Conservation (phyloP, 2,797 vertebrate genomes). For the Hipposideros larvatus region DNA sequence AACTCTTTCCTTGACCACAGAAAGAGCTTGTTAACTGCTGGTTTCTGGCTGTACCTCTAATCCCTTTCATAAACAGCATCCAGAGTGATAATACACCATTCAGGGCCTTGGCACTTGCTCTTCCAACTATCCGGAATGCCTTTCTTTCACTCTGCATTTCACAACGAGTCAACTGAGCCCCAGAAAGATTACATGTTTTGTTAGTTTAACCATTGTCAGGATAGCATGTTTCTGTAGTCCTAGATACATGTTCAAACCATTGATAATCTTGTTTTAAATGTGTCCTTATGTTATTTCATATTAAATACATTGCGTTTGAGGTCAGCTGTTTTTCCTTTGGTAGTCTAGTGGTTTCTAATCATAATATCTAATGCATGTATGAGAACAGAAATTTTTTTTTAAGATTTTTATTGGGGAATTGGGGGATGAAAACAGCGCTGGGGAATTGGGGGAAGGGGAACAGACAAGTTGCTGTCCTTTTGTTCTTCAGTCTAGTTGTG, state of each 20-base stretch:
- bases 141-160: neutral
- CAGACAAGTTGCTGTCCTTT: too few species aligned
- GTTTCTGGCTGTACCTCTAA: neutral
- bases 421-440: too few species aligned
- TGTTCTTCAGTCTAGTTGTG: too few species aligned
- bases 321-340: neutral
- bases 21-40: neutral
- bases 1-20: neutral
- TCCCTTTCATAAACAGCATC: neutral
- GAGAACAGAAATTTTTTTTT: neutral
- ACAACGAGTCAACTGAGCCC: neutral
- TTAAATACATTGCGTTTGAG: neutral
- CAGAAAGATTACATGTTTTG: neutral
- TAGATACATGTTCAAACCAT: neutral
- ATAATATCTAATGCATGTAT: neutral
- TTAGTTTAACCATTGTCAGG: neutral
- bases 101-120: neutral
- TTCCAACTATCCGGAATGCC: neutral
- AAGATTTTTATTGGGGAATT: too few species aligned
- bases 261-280: slow-evolving; percentile 40
- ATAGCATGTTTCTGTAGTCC: neutral
- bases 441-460: too few species aligned
- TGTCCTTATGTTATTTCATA: neutral
- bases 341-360: neutral
- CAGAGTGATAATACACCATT: neutral